phyloP scores from a whole-genome alignment of 2,888 invertebrate species.

The Apamea crenata region DNA sequence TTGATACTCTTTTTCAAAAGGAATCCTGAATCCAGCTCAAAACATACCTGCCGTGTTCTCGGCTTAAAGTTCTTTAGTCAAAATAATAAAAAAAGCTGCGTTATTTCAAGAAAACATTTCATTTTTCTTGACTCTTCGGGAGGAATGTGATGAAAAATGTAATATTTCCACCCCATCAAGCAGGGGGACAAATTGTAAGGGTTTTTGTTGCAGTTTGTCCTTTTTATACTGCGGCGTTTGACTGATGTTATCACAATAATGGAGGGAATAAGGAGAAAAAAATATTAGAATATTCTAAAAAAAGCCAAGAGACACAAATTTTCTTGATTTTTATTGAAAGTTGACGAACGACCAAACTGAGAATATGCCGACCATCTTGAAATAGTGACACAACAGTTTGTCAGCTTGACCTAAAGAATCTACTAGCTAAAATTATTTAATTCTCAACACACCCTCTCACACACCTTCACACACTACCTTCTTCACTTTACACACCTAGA shows the following conservation, averaged over 20 bases:
- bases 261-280: background rate
- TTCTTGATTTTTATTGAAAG: background rate
- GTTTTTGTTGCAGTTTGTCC: slow-evolving; percentile 43
- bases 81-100: slow-evolving; percentile 18
- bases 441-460: too few relatives aligned
- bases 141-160: slow-evolving; percentile 38
- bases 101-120: slow-evolving; percentile 15
- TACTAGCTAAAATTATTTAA: too few relatives aligned
- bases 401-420: too few relatives aligned
- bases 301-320: background rate
- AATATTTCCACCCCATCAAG: slow-evolving; percentile 45
- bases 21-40: background rate
- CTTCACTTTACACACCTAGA: too few relatives aligned
- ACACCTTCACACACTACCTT: too few relatives aligned
- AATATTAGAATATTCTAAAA: background rate
- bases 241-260: slow-evolving; percentile 35
- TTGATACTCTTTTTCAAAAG: background rate
- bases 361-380: too few relatives aligned
- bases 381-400: too few relatives aligned
- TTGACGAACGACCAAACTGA: too few relatives aligned
- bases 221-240: slow-evolving; percentile 31
- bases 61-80: background rate
- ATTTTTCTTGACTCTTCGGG: slow-evolving; percentile 17
- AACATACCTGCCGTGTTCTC: background rate
- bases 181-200: slow-evolving; percentile 24